Percentiles rank a stretch among this genome's conserved stretches.
phyloP scores from a whole-genome alignment of 2,113 vertebrate genomes.

The Centropus unirufus region DNA sequence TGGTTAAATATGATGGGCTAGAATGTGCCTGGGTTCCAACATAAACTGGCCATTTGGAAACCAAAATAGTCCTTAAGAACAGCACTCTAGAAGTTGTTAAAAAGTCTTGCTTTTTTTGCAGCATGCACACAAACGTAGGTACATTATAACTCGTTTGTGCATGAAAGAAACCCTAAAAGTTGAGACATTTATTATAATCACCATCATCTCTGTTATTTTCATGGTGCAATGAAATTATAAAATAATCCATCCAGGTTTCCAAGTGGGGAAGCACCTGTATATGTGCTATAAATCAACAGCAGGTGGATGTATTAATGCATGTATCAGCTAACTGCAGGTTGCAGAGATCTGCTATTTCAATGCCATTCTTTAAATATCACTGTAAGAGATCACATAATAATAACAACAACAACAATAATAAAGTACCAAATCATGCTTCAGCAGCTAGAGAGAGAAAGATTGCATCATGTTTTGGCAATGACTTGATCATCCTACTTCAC shows the following conservation, averaged over 20 bases:
- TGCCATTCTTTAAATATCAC: slow-evolving; percentile 66
- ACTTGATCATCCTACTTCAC: slow-evolving; percentile 63
- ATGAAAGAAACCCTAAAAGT: slow-evolving; percentile 1
- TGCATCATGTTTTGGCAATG: slow-evolving; percentile 73
- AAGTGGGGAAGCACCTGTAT: slow-evolving; percentile 52
- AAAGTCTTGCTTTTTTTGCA: background rate
- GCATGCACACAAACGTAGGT: slow-evolving; percentile 39
- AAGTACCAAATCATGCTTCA: slow-evolving; percentile 76
- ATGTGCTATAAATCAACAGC: slow-evolving; percentile 30
- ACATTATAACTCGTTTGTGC: slow-evolving; percentile 28
- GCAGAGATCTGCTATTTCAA: slow-evolving; percentile 63
- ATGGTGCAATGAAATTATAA: slow-evolving; percentile 53
- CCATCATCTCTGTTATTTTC: slow-evolving; percentile 6
- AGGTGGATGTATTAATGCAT: slow-evolving; percentile 20
- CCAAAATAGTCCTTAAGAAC: slow-evolving; percentile 32
- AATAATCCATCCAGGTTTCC: slow-evolving; percentile 36
- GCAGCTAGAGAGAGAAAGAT: slow-evolving; percentile 74
- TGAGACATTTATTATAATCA: background rate
- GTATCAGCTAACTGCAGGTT: slow-evolving; percentile 41
- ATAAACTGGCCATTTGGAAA: slow-evolving; percentile 29
- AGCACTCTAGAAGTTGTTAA: slow-evolving; percentile 15
- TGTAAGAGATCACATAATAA: slow-evolving; percentile 56
- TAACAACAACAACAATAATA: background rate
- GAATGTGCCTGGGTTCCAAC: slow-evolving; percentile 24
- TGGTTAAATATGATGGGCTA: slow-evolving; percentile 4